Conservation (phyloP, 2,113 vertebrate species). For the Patagioenas fasciata region DNA sequence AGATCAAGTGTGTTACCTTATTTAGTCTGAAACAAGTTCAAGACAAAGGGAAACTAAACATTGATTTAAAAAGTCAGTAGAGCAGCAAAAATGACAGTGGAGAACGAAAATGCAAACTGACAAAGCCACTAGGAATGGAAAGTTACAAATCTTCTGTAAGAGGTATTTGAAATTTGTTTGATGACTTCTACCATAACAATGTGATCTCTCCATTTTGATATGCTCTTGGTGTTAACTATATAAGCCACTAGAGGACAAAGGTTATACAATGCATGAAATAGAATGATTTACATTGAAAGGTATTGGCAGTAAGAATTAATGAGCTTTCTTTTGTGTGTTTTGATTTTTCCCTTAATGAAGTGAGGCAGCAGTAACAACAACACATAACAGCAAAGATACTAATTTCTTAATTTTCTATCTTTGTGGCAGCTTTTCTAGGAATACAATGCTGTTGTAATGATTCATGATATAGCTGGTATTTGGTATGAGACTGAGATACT, state of each 20-base stretch:
- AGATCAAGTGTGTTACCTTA: background rate
- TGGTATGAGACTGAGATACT: background rate
- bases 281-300: background rate
- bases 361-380: background rate
- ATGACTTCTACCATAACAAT: background rate
- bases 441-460: background rate
- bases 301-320: background rate
- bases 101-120: constrained; percentile 42
- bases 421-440: background rate
- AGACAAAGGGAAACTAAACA: constrained; percentile 15
- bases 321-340: background rate
- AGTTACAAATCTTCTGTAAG: background rate
- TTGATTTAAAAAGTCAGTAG: constrained; percentile 17
- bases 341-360: background rate
- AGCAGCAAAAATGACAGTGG: background rate
- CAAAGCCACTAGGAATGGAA: background rate
- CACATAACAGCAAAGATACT: background rate
- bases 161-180: constrained; percentile 19
- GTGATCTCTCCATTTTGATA: background rate
- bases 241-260: background rate
- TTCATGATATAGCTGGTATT: background rate
- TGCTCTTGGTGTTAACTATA: background rate
- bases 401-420: background rate
- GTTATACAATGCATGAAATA: background rate
- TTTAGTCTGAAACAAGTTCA: constrained; percentile 11